Conservation (phyloP, 1,140 invertebrate genomes). For the Colletes gigas region DNA sequence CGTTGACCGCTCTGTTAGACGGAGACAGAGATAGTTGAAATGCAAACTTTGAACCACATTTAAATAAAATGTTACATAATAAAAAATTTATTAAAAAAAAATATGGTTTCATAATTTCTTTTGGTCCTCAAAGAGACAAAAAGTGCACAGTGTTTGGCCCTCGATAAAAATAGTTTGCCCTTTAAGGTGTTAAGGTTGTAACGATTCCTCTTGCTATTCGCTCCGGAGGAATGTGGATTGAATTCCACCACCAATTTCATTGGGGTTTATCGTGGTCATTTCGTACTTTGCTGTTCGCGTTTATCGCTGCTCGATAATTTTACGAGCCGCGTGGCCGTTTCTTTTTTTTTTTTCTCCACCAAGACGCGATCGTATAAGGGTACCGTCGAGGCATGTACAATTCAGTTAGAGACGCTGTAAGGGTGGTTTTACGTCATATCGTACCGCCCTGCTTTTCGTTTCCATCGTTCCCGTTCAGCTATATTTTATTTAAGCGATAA, state of each 20-base stretch:
- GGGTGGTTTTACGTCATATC: slow-evolving; percentile 69
- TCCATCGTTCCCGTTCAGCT: slow-evolving; percentile 35
- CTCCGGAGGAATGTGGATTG: slow-evolving; percentile 10
- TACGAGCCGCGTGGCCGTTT: slow-evolving; percentile 46
- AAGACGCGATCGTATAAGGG: slow-evolving; percentile 47
- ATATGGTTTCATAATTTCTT: too few relatives aligned
- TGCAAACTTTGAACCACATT: too few relatives aligned
- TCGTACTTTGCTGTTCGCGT: slow-evolving; percentile 44
- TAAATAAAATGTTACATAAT: too few relatives aligned
- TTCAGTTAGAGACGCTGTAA: slow-evolving; percentile 66
- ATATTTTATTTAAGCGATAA: slow-evolving; percentile 76
- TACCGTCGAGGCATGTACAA: slow-evolving; percentile 62
- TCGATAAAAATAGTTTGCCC: too few relatives aligned
- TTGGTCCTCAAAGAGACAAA: too few relatives aligned
- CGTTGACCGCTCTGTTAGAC: too few relatives aligned
- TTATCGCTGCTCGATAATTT: slow-evolving; percentile 64
- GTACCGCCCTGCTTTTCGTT: slow-evolving; percentile 37
- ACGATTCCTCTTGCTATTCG: not conserved
- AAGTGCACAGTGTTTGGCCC: too few relatives aligned
- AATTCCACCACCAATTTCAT: slow-evolving; percentile 16
- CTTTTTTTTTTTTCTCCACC: slow-evolving; percentile 6
- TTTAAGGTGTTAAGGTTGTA: too few relatives aligned
- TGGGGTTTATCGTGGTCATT: slow-evolving; percentile 52
- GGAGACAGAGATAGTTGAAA: too few relatives aligned
- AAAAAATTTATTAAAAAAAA: too few relatives aligned